Evolutionary conservation across 2,113 vertebrate genomes (phyloP).

Genomic region (Mus musculus): GRCm39 chr14:60052501-60053000

Average conservation of each 20-base stretch:
- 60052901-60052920: neutral
- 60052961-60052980: neutral
- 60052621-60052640: constrained; percentile 15
- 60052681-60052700: neutral
- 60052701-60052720: neutral
- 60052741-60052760: neutral
- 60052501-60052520: neutral
- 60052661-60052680: neutral
- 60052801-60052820: neutral
- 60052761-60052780: neutral
- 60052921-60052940: neutral
- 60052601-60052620: neutral
- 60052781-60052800: neutral
- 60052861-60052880: neutral
- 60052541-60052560: neutral
- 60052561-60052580: neutral
- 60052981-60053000: neutral
- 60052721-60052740: neutral
- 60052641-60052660: neutral
- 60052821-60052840: neutral
- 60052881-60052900: neutral
- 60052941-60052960: neutral
- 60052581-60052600: neutral
- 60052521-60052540: neutral
- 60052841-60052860: neutral